Evolutionary conservation across 2,797 vertebrate genomes (phyloP).

Genomic region (Scolopax rusticola): DNA sequence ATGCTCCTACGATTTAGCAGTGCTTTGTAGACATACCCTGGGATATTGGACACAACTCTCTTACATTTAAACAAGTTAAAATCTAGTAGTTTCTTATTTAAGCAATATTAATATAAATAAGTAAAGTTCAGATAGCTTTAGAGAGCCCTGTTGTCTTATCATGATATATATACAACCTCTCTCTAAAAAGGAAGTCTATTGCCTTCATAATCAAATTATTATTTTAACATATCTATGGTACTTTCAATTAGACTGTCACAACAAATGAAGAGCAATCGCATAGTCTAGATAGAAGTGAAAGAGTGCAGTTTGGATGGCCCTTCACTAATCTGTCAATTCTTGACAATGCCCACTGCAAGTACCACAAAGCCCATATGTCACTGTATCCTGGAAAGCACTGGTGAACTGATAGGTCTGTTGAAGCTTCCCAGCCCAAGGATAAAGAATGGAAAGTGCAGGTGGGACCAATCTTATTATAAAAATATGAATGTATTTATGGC

Average conservation of each 20-base stretch:
- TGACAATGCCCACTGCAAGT: background rate
- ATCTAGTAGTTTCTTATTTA: background rate
- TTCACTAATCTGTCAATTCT: background rate
- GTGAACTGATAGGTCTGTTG: background rate
- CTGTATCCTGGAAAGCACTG: background rate
- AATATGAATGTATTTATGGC: background rate
- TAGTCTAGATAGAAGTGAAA: background rate
- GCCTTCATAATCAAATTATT: background rate
- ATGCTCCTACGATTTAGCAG: too few relatives aligned
- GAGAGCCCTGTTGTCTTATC: background rate
- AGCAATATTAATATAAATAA: background rate
- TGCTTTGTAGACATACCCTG: background rate
- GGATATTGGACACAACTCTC: background rate
- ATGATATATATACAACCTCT: background rate
- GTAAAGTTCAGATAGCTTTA: background rate
- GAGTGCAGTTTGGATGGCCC: fast-evolving
- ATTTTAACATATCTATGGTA: background rate
- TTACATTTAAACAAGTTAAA: background rate
- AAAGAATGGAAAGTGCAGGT: background rate
- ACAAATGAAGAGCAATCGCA: background rate
- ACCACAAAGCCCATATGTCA: background rate
- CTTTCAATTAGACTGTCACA: background rate
- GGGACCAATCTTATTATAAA: background rate
- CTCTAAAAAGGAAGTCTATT: background rate
- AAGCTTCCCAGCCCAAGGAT: background rate